phyloP scores from a whole-genome alignment of 2,113 vertebrate species.

The Dinomys branickii region DNA sequence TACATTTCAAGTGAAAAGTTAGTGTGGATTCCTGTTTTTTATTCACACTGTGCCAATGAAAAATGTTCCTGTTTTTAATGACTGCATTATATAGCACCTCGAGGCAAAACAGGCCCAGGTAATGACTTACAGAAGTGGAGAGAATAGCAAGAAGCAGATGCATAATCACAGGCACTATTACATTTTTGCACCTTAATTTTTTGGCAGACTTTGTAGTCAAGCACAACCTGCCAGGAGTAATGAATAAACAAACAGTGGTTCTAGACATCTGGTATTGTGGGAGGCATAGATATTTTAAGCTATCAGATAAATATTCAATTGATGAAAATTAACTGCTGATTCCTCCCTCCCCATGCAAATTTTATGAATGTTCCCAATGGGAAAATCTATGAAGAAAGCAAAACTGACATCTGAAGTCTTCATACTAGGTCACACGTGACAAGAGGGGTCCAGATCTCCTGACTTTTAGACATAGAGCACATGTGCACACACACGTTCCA shows the following conservation, averaged over 20 bases:
- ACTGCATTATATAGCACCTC: conserved; percentile 21
- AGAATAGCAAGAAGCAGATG: conserved; percentile 16
- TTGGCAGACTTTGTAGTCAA: conserved; percentile 48
- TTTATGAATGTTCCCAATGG: neutral
- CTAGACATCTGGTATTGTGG: conserved; percentile 61
- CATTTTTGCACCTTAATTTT: conserved; percentile 55
- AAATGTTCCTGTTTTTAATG: conserved; percentile 59
- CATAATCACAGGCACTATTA: conserved; percentile 44
- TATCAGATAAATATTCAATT: conserved; percentile 71
- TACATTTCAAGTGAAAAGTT: neutral
- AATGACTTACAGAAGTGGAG: neutral
- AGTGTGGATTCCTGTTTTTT: neutral
- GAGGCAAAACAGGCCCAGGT: neutral
- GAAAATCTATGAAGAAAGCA: neutral
- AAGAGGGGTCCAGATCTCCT: neutral
- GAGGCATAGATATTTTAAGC: conserved; percentile 59
- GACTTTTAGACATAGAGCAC: fast-evolving
- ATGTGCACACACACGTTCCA: neutral
- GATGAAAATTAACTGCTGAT: neutral
- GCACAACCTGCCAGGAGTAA: conserved; percentile 41
- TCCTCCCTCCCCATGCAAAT: neutral
- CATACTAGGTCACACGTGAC: too few species aligned
- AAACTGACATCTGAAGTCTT: neutral
- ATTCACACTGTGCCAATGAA: neutral
- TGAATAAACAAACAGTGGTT: conserved; percentile 66